Base-by-base conservation (phyloP, 2,113 vertebrate genomes). In the Cyanocitta stelleri region DNA sequence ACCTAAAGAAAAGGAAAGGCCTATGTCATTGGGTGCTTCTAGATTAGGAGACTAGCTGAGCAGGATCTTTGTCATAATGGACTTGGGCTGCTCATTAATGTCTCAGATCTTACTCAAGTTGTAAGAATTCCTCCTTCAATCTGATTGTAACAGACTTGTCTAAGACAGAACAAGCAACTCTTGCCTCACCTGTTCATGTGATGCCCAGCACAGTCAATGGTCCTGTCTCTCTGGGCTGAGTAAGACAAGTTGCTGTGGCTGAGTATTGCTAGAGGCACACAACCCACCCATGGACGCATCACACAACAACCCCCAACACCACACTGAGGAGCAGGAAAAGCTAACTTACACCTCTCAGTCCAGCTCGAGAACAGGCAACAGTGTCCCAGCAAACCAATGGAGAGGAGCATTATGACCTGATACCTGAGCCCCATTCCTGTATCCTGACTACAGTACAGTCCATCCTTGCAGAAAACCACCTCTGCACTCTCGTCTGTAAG, bases 161-260 rank as follows among this genome's bases (percentile, higher is more conserved):
- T 35, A 54, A 77, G 48, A 83, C 15, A 61, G 54, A 68, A 16
- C 7, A 73, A 69, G 17, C 24, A 76, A 37, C 55, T 2, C 0
- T 9, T 49, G 11, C 24, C 13, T 74, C 46, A 21, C 32, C 37
- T 58, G 24, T 35, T 48, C 11, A 7, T 5, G 1, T 33, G 30
- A 46, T 29, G 27, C 32, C 27, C 48, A 67, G 41, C 15, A 41
- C 14, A 48, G 55, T 0, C 0, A 0, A 16, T 54, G 18, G 17
- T 37, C 15, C 29, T 71, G 41, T 37, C 37, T 37, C 29, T 63
- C 23, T 22, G 23, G 5, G 33, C 17, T 62, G 29, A 66, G 24
- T 32, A 48, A 39, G 32, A 62, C 44, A 71, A 44, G 10, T 55
- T 71, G 10, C 22, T 74, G 9, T 18, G 32, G n/a, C 29, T 67